A percentile compares a stretch with the other conserved stretches of the same genome.
phyloP scores from a whole-genome alignment of 2,113 vertebrate species.

The Colaptes auratus region DNA sequence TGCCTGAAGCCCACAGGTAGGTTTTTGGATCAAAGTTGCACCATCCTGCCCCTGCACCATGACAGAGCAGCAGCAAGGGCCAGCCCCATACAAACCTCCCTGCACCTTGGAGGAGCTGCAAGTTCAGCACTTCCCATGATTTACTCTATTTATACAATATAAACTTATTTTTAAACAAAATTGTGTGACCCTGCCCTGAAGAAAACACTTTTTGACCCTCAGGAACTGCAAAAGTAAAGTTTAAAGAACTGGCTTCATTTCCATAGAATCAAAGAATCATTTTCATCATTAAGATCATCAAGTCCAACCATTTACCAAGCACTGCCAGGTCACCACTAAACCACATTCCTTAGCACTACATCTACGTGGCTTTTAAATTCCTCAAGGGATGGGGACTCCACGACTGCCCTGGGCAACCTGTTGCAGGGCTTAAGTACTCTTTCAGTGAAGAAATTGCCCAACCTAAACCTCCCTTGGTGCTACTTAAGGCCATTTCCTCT shows the following conservation, averaged over 20 bases:
- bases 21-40: neutral
- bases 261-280: neutral
- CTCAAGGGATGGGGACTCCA: too few relatives aligned
- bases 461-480: too few relatives aligned
- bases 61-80: neutral
- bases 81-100: rapidly evolving
- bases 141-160: neutral
- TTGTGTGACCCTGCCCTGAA: neutral
- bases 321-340: too few relatives aligned
- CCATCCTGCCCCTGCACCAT: neutral
- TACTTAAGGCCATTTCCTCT: too few relatives aligned
- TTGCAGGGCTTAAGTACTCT: too few relatives aligned
- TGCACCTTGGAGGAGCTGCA: neutral
- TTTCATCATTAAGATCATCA: neutral
- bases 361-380: too few relatives aligned
- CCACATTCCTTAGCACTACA: too few relatives aligned
- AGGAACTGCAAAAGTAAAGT: neutral
- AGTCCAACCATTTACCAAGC: neutral
- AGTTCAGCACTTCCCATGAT: neutral
- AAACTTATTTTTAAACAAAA: neutral
- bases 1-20: neutral
- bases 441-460: too few relatives aligned
- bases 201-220: neutral
- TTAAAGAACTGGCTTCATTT: neutral
- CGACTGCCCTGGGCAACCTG: too few relatives aligned